These are phyloP conservation scores for Odontomachus brunneus DNA, from an alignment of 1,140 invertebrate species.

Conservation along the genomic window DNA sequence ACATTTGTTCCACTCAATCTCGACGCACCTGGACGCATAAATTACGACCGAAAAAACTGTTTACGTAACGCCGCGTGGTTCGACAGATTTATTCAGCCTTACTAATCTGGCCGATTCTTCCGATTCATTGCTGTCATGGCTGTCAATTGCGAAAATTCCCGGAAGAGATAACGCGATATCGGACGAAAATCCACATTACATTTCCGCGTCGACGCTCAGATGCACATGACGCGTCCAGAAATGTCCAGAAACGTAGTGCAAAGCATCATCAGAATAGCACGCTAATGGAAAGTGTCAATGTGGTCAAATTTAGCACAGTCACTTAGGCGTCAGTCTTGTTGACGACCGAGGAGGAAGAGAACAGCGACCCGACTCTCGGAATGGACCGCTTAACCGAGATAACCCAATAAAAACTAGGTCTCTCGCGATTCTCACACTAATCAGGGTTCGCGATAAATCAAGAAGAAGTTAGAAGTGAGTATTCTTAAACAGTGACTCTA, in stretches of 20 bases:
- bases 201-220: too few relatives aligned
- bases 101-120: background rate
- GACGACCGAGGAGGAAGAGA: background rate
- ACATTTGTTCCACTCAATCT: background rate
- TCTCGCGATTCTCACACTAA: conserved; percentile 63
- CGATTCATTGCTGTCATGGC: background rate
- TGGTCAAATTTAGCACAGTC: background rate
- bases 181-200: too few relatives aligned
- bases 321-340: background rate
- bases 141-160: background rate
- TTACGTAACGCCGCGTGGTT: background rate
- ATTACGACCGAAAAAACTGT: background rate
- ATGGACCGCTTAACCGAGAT: background rate
- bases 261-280: background rate
- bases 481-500: conserved; percentile 80
- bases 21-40: too few relatives aligned
- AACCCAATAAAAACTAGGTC: conserved; percentile 36
- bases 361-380: background rate
- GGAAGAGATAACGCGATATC: too few relatives aligned
- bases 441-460: conserved; percentile 76
- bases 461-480: conserved; percentile 72
- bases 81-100: background rate
- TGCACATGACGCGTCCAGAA: background rate
- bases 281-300: conserved; percentile 15
- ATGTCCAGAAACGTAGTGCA: background rate